Conservation (phyloP, 92 coral and sea anemone species). For the Phenganax marumi region DNA sequence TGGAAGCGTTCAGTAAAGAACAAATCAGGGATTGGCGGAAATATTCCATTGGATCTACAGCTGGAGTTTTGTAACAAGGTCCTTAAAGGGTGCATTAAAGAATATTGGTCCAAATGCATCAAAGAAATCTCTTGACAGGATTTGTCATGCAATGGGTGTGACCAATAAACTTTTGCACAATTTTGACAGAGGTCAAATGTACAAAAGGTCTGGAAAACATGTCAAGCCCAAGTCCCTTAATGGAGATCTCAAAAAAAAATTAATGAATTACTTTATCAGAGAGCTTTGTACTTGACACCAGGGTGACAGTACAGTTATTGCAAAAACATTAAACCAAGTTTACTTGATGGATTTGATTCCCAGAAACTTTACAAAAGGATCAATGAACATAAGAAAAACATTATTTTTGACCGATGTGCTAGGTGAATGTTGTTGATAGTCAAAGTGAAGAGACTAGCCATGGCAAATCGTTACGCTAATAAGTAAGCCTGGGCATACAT, state of each 20-base stretch:
- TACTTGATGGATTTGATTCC: constrained; percentile 58
- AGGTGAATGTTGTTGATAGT: constrained; percentile 21
- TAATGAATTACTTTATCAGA: constrained; percentile 61
- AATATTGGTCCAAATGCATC: constrained; percentile 25
- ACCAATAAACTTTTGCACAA: constrained; percentile 13
- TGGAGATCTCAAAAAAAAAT: constrained; percentile 57
- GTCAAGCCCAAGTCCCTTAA: constrained; percentile 39
- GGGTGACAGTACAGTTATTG: constrained; percentile 61
- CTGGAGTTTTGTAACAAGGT: constrained; percentile 12
- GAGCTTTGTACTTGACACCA: constrained; percentile 64
- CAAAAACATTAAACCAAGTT: constrained; percentile 50
- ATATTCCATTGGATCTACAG: constrained; percentile 52
- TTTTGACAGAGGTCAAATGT: constrained; percentile 24
- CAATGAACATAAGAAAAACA: constrained; percentile 62
- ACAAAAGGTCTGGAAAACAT: constrained; percentile 56
- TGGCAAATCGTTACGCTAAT: background rate
- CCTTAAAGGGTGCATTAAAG: constrained; percentile 9
- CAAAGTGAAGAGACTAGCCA: background rate
- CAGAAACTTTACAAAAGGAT: constrained; percentile 64
- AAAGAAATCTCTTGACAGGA: constrained; percentile 21
- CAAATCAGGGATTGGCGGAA: constrained; percentile 64
- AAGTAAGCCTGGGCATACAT: background rate
- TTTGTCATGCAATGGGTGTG: constrained; percentile 27
- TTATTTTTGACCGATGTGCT: constrained; percentile 50
- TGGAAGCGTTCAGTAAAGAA: constrained; percentile 69